Percentiles rank a stretch among this genome's conserved stretches.
These are phyloP conservation scores for Diorhabda carinulata DNA, from an alignment of 1,140 invertebrate genomes.

Conservation along the genomic window DNA sequence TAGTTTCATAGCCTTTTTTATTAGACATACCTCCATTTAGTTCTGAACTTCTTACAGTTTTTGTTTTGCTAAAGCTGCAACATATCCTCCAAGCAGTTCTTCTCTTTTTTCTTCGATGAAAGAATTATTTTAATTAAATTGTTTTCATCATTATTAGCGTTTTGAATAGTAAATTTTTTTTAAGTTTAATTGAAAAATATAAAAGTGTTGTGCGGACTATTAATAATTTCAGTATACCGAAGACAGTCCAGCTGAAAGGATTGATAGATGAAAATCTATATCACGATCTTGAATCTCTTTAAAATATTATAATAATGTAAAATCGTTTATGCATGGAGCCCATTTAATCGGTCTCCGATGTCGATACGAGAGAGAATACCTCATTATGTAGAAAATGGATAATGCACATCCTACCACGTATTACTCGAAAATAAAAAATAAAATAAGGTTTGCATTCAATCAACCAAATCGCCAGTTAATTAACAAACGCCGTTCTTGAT, in stretches of 20 bases:
- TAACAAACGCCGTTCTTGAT: conserved; percentile 19
- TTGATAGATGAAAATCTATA: conserved; percentile 33
- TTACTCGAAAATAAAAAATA: conserved; percentile 28
- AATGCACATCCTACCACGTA: conserved; percentile 36
- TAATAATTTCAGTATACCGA: not conserved
- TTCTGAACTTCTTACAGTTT: too few relatives aligned
- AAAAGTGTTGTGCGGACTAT: too few relatives aligned
- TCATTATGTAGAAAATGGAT: conserved; percentile 44
- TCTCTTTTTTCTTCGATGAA: too few relatives aligned
- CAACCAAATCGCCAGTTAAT: conserved; percentile 42
- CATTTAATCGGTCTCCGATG: conserved; percentile 22
- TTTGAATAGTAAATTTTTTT: too few relatives aligned
- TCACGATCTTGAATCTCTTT: conserved; percentile 37
- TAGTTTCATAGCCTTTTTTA: too few relatives aligned
- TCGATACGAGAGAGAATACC: conserved; percentile 36
- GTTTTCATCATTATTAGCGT: too few relatives aligned
- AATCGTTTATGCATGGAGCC: conserved; percentile 34
- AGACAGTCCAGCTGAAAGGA: not conserved
- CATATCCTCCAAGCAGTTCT: too few relatives aligned
- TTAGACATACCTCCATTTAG: too few relatives aligned
- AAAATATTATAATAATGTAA: conserved; percentile 41
- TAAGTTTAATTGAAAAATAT: too few relatives aligned
- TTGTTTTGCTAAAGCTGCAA: too few relatives aligned
- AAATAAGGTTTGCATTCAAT: conserved; percentile 42
- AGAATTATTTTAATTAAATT: too few relatives aligned